These are phyloP conservation scores for Aphelenchoides fujianensis DNA, from an alignment of 1,140 invertebrate genomes.

Conservation along the genomic window DNA sequence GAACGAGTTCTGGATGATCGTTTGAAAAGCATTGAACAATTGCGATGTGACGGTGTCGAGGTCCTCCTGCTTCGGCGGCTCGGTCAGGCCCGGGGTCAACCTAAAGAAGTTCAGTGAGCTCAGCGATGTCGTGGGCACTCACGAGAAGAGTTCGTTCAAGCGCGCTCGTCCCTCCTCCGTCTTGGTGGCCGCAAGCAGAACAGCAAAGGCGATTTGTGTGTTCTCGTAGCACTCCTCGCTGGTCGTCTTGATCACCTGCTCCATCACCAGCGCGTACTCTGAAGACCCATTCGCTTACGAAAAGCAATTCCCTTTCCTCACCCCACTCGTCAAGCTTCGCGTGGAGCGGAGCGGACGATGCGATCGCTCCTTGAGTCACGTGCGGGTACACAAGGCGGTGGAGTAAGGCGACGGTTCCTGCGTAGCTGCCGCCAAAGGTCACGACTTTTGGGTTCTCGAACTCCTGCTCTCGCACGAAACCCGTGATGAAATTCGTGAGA, in stretches of 20 bases:
- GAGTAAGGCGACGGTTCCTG: slow-evolving; percentile 28
- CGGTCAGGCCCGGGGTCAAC: too few relatives aligned
- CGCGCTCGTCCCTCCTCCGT: slow-evolving; percentile 23
- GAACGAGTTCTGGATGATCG: slow-evolving; percentile 29
- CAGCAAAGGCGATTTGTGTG: slow-evolving; percentile 26
- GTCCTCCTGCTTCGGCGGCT: too few relatives aligned
- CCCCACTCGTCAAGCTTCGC: too few relatives aligned
- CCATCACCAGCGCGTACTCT: slow-evolving; percentile 37
- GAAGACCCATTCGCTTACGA: too few relatives aligned
- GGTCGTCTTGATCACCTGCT: slow-evolving; percentile 18
- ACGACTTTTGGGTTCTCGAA: slow-evolving; percentile 31
- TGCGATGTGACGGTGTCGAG: neutral
- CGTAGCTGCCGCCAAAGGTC: slow-evolving; percentile 30
- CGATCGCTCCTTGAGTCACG: slow-evolving; percentile 31
- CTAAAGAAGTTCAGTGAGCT: too few relatives aligned
- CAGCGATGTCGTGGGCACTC: too few relatives aligned
- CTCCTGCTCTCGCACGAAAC: slow-evolving; percentile 17
- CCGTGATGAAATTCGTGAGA: slow-evolving; percentile 15
- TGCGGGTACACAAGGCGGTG: slow-evolving; percentile 34
- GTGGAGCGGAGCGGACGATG: slow-evolving; percentile 35
- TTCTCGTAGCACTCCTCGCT: slow-evolving; percentile 21
- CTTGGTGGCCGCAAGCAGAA: neutral
- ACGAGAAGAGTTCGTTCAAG: too few relatives aligned
- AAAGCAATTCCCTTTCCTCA: too few relatives aligned
- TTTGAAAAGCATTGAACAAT: slow-evolving; percentile 34